phyloP scores from a whole-genome alignment of 2,113 vertebrate species.

The Tragulus kanchil region DNA sequence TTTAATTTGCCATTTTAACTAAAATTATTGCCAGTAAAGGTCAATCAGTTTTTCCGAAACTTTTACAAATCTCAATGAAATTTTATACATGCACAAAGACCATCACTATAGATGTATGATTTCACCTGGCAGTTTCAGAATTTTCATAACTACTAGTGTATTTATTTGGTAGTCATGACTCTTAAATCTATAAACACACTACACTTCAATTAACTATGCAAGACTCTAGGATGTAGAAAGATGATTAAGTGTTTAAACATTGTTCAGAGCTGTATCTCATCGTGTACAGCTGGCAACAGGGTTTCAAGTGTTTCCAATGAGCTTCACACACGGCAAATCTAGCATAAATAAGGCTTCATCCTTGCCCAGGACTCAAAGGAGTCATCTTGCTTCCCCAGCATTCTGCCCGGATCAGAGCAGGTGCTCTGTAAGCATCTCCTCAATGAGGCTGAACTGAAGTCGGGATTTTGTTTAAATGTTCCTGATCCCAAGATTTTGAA shows the following conservation, averaged over 20 bases:
- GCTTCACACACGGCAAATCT: neutral
- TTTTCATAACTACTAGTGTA: neutral
- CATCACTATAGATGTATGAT: neutral
- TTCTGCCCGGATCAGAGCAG: neutral
- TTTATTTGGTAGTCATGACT: slow-evolving; percentile 2
- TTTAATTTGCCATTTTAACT: slow-evolving; percentile 60
- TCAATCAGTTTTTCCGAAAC: slow-evolving; percentile 15
- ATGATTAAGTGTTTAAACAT: neutral
- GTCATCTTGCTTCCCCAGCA: neutral
- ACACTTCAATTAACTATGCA: neutral
- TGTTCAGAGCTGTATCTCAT: slow-evolving; percentile 2
- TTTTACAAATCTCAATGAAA: neutral
- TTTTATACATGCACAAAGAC: neutral
- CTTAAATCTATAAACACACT: neutral
- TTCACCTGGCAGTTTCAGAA: slow-evolving; percentile 16
- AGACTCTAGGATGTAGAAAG: too few species aligned
- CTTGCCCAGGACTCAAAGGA: neutral
- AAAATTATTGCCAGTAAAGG: slow-evolving; percentile 12
- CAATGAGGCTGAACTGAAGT: neutral
- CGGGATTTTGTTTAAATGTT: neutral
- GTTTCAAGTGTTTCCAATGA: neutral
- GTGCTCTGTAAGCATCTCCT: neutral
- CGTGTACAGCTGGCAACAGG: neutral
- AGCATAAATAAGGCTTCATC: neutral
- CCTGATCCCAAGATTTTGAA: neutral